Base-by-base conservation (phyloP, 2,113 vertebrate genomes). In the Platichthys flesus region DNA sequence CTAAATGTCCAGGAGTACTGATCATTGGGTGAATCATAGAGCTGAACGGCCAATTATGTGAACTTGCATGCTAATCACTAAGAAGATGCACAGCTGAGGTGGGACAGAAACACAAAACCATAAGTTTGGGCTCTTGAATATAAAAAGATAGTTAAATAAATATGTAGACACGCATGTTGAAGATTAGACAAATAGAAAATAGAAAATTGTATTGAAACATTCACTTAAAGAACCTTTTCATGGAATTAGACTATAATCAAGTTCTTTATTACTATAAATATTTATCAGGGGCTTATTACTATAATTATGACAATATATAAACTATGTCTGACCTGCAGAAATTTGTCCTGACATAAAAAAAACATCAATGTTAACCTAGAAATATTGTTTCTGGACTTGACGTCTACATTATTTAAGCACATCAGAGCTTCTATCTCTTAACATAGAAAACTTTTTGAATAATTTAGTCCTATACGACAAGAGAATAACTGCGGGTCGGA, bases 381-480 rank as follows among this genome's bases (percentile, higher is more conserved):
- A 70, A 49, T 31, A 54, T 67, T 16, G 62, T 62, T 57, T 58
- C 52, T 40, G 56, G 18, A 71, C 40, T 16, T 0, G 52, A 62
- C 51, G 20, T 35, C 9, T 83, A 26, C 35, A 86, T 82, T 78
- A 87, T 82, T 81, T 66, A 85, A 55, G 35, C 12, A 49, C 26
- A 66, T 26, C 7, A 31, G 20, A 49, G 15, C 13, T 70, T 10
- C 15, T 16, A 47, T 65, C 47, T 35, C 52, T 72, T 59, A 40
- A 47, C 49, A 51, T 26, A 12, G 2, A 54, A 16, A 63, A 45
- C 3, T 20, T 65, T 63, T 64, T 81, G 9, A 89, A 88, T 85
- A 79, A 85, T 87, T 87, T 51, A 88, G 21, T 31, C 60, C 10
- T 18, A 31, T 3, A 74, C 68, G 74, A n/a, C n/a, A 47, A 16